Evolutionary conservation across 2,888 invertebrate genomes (phyloP).

Genomic region (Marasmarcha lunaedactyla): DNA sequence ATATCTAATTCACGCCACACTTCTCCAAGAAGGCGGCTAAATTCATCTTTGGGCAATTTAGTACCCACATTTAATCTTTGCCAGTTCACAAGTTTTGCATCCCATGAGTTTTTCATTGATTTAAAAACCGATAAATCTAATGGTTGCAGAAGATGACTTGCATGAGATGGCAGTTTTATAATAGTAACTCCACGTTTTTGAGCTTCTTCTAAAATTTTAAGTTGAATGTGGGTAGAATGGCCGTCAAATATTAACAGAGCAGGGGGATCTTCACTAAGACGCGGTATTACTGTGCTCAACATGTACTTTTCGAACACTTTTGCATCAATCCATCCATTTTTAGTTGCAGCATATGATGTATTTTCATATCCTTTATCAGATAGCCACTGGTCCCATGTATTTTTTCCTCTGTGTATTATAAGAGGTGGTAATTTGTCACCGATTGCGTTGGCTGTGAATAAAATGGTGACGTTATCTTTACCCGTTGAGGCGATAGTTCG

Average conservation of each 20-base stretch:
- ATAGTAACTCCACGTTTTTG: constrained; percentile 14
- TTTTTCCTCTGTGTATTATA: constrained; percentile 25
- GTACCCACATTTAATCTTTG: constrained; percentile 6
- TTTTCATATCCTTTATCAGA: constrained; percentile 20
- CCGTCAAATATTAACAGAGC: constrained; percentile 15
- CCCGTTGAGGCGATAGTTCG: constrained; percentile 21
- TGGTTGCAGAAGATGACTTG: constrained; percentile 20
- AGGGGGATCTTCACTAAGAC: constrained; percentile 10
- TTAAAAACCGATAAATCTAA: constrained; percentile 22
- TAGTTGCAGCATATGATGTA: constrained; percentile 20
- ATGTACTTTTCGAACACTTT: constrained; percentile 18
- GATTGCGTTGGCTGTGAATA: constrained; percentile 17
- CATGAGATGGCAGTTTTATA: constrained; percentile 19
- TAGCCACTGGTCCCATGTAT: constrained; percentile 30
- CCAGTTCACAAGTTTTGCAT: constrained; percentile 12
- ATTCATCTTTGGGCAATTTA: constrained; percentile 8
- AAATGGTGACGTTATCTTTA: constrained; percentile 25
- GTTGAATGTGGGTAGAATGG: constrained; percentile 9
- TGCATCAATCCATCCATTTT: constrained; percentile 25
- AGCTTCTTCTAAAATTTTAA: constrained; percentile 6
- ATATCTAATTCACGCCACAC: constrained; percentile 4
- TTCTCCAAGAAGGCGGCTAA: constrained; percentile 3
- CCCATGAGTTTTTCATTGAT: constrained; percentile 15
- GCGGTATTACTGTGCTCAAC: constrained; percentile 15
- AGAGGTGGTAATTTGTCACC: constrained; percentile 27